Conservation (phyloP, 1,140 invertebrate species). For the Rhagoletis zephyria region DNA sequence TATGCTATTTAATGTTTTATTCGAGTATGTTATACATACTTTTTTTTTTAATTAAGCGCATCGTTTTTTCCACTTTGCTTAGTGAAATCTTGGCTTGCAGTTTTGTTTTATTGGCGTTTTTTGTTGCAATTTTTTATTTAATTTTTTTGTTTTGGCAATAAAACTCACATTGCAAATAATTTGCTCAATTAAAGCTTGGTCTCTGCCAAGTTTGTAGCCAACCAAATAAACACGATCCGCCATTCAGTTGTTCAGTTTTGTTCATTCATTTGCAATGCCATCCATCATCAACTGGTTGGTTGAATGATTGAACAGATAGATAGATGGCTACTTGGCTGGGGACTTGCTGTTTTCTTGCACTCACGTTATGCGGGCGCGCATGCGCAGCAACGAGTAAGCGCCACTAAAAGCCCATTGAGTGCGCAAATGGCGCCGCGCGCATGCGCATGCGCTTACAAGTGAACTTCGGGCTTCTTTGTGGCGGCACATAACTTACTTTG, state of each 20-base stretch:
- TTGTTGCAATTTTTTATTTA: background rate
- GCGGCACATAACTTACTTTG: background rate
- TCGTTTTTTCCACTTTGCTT: background rate
- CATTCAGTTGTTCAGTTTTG: background rate
- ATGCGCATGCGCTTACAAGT: conserved; percentile 28
- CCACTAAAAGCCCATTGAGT: background rate
- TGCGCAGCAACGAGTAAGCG: background rate
- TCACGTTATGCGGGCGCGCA: background rate
- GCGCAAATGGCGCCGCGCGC: conserved; percentile 36
- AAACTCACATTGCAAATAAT: conserved; percentile 27
- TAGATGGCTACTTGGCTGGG: background rate
- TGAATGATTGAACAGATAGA: conserved; percentile 14
- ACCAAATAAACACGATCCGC: conserved; percentile 24
- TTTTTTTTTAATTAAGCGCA: background rate
- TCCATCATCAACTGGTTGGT: conserved; percentile 8
- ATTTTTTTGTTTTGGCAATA: background rate
- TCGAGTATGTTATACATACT: background rate
- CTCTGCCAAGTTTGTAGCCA: conserved; percentile 12
- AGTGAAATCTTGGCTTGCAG: background rate
- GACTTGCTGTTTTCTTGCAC: background rate
- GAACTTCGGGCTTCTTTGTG: background rate
- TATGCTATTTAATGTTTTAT: background rate
- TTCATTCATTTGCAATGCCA: background rate
- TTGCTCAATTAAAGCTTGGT: conserved; percentile 25
- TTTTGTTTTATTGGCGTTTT: background rate